These are phyloP conservation scores for Sialis lutaria DNA, from an alignment of 2,888 invertebrate genomes.

Conservation along the genomic window DNA sequence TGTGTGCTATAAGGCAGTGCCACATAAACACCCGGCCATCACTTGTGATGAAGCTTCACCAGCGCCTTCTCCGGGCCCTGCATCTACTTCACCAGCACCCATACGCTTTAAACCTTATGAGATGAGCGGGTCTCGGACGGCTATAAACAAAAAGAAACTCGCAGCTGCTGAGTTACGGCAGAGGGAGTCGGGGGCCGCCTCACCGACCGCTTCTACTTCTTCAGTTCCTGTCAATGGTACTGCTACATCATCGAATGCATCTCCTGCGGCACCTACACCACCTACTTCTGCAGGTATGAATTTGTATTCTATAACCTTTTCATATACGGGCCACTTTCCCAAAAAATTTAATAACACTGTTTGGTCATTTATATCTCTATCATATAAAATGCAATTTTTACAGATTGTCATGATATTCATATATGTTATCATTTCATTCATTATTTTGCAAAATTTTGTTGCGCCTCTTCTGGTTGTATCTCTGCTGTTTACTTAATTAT, in stretches of 20 bases:
- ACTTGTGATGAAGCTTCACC: constrained; percentile 19
- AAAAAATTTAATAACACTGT: no score
- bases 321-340: no score
- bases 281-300: background rate
- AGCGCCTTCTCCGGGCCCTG: constrained; percentile 32
- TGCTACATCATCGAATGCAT: background rate
- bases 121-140: constrained; percentile 27
- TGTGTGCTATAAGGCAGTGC: constrained; percentile 68
- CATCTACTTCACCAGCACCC: constrained; percentile 28
- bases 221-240: constrained; percentile 20
- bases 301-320: no score
- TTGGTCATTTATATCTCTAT: no score
- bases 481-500: no score
- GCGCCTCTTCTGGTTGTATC: no score
- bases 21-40: constrained; percentile 57
- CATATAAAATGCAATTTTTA: no score
- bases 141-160: constrained; percentile 28
- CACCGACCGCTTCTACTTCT: constrained; percentile 14
- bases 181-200: background rate
- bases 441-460: no score
- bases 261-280: background rate
- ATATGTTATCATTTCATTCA: no score
- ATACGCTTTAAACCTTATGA: constrained; percentile 42
- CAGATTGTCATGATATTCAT: no score
- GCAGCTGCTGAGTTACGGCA: constrained; percentile 20